phyloP scores from a whole-genome alignment of 2,888 invertebrate species.

The Leptarthrus brevirostris region DNA sequence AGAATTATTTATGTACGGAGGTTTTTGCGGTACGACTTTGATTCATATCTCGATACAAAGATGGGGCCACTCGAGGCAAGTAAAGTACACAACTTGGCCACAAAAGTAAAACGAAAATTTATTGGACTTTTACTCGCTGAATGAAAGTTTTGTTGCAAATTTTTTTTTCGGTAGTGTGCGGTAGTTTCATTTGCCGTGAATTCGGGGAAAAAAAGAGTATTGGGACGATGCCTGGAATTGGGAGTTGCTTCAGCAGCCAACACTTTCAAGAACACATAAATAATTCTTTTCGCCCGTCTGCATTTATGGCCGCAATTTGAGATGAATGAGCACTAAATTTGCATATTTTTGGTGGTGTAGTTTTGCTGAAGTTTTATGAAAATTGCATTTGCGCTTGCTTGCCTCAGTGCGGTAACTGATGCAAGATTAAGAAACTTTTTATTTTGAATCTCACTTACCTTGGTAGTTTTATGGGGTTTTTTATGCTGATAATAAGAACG shows the following conservation, averaged over 20 bases:
- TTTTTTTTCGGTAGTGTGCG: constrained; percentile 14
- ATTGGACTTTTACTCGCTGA: constrained; percentile 19
- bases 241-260: constrained; percentile 21
- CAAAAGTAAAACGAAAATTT: constrained; percentile 29
- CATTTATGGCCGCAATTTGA: constrained; percentile 28
- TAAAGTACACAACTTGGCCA: constrained; percentile 23
- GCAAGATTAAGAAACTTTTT: too few relatives aligned
- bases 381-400: not conserved
- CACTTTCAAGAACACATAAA: constrained; percentile 29
- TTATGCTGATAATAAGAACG: too few relatives aligned
- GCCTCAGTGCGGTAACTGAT: too few relatives aligned
- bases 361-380: not conserved
- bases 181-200: constrained; percentile 6
- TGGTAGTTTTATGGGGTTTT: too few relatives aligned
- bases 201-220: not conserved
- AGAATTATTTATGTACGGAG: not conserved
- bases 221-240: not conserved
- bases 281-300: constrained; percentile 17
- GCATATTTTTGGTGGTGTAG: constrained; percentile 15
- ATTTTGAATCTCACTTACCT: too few relatives aligned
- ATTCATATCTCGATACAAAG: not conserved
- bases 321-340: constrained; percentile 13
- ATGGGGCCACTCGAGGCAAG: not conserved
- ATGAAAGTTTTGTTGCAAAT: constrained; percentile 26
- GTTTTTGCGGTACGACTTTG: not conserved